phyloP scores from a whole-genome alignment of 2,888 invertebrate species.

The Tetragnatha montana region DNA sequence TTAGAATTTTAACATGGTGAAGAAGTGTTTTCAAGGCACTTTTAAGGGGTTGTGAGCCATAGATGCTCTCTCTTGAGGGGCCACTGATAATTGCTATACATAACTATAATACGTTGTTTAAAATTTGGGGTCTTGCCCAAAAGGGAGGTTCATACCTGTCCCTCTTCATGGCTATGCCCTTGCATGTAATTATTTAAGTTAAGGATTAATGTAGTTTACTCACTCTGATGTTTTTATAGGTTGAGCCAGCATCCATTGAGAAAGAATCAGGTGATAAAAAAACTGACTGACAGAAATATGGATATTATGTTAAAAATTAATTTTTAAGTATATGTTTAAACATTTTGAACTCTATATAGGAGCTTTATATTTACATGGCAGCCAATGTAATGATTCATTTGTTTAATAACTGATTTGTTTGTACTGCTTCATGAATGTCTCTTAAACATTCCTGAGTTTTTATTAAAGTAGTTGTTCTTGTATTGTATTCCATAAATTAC shows the following conservation, averaged over 20 bases:
- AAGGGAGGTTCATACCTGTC: no score
- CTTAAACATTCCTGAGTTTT: neutral
- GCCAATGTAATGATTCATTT: neutral
- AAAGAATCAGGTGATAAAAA: constrained; percentile 40
- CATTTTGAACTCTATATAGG: neutral
- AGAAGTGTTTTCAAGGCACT: no score
- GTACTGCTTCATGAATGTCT: neutral
- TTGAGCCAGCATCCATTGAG: neutral
- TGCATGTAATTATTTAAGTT: no score
- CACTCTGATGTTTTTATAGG: constrained; percentile 5
- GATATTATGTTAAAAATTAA: neutral
- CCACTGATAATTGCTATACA: no score
- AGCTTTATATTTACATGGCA: neutral
- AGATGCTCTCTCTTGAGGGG: no score
- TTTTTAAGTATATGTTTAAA: neutral
- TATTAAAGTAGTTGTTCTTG: neutral
- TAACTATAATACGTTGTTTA: no score
- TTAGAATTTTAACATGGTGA: no score
- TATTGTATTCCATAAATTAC: neutral
- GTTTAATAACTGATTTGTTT: neutral
- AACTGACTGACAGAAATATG: constrained; percentile 16
- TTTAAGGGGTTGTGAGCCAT: no score
- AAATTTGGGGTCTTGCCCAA: no score
- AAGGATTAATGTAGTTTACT: no score
- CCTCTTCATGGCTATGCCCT: no score